Evolutionary conservation across 2,888 invertebrate genomes (phyloP).

Genomic region (Yponomeuta malinellus): DNA sequence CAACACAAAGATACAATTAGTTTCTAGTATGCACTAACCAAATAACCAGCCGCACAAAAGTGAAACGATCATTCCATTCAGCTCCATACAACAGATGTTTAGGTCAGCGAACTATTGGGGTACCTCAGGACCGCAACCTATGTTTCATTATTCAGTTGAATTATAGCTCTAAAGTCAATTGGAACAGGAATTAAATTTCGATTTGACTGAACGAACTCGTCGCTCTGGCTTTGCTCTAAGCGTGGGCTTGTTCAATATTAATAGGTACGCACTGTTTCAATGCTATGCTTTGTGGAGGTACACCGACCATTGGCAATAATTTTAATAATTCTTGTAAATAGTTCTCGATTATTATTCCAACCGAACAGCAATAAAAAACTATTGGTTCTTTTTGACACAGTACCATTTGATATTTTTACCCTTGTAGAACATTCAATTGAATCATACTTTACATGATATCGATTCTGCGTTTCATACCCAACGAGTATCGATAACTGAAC

Average conservation of each 20-base stretch:
- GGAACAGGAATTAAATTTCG: neutral
- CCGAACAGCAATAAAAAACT: too few species aligned
- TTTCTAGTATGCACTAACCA: constrained; percentile 5
- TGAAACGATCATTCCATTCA: constrained; percentile 25
- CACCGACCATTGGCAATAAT: too few species aligned
- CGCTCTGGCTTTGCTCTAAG: neutral
- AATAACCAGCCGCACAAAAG: constrained; percentile 23
- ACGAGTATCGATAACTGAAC: neutral
- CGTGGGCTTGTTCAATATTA: constrained; percentile 3
- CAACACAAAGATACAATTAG: constrained; percentile 28
- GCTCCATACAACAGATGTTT: constrained; percentile 38
- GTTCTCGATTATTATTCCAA: too few species aligned
- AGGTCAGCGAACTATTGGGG: constrained; percentile 39
- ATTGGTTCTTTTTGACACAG: too few species aligned
- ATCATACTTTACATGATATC: neutral
- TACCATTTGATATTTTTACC: too few species aligned
- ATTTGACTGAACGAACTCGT: neutral
- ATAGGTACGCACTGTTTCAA: neutral
- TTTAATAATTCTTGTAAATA: too few species aligned
- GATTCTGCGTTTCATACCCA: neutral
- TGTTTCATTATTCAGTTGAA: neutral
- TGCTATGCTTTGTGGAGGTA: too few species aligned
- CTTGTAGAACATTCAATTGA: too few species aligned
- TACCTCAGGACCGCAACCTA: neutral
- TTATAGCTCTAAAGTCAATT: neutral